These are phyloP conservation scores for Mionectes olivaceus DNA, from an alignment of 2,797 vertebrate genomes.

Conservation along the genomic window DNA sequence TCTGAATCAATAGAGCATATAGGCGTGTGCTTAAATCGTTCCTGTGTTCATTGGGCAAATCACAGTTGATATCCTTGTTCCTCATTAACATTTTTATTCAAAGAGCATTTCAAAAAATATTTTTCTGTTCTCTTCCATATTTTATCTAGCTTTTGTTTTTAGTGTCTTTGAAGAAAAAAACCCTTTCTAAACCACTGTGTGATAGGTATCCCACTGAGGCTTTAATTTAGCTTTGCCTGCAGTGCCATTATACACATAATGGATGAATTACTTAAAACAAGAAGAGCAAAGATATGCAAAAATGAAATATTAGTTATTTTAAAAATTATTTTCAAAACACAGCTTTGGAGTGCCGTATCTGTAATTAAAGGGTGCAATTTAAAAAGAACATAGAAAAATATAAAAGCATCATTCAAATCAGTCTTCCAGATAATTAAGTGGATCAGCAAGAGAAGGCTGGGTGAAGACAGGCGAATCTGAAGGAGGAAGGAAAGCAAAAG, in stretches of 20 bases:
- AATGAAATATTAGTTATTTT: background rate
- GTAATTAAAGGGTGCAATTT: background rate
- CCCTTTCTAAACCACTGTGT: background rate
- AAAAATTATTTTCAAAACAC: background rate
- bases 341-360: background rate
- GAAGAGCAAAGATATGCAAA: background rate
- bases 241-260: background rate
- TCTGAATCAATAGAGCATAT: background rate
- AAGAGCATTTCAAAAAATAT: background rate
- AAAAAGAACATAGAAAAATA: background rate
- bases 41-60: background rate
- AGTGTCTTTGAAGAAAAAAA: background rate
- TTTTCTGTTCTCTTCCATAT: background rate
- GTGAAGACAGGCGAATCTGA: background rate
- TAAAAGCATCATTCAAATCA: background rate
- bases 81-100: background rate
- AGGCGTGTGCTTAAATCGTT: background rate
- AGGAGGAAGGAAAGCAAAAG: background rate
- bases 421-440: background rate
- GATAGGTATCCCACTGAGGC: background rate
- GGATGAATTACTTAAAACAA: background rate
- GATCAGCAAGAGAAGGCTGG: background rate
- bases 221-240: background rate
- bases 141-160: background rate
- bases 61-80: background rate